These are phyloP conservation scores for Tipula lateralis DNA, from an alignment of 2,888 invertebrate species.

Conservation along the genomic window DNA sequence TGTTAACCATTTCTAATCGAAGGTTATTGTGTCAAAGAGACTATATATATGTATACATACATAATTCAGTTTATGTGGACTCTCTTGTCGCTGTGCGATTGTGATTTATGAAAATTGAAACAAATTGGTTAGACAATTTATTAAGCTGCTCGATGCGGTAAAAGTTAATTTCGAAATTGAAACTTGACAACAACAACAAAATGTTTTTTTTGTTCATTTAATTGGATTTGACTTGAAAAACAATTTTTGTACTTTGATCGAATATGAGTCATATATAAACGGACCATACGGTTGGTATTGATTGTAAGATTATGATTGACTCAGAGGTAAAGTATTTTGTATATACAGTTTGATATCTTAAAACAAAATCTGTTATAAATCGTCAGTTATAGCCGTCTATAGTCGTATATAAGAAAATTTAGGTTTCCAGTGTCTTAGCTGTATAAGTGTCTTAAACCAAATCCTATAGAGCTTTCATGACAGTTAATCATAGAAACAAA, in stretches of 20 bases:
- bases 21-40: conserved; percentile 11
- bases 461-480: too few relatives aligned
- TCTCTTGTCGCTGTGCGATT: not conserved
- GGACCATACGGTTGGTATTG: not conserved
- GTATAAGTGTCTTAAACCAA: too few relatives aligned
- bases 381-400: too few relatives aligned
- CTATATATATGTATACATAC: not conserved
- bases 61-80: not conserved
- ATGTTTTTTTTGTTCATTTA: not conserved
- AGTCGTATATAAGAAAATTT: too few relatives aligned
- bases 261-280: not conserved
- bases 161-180: not conserved
- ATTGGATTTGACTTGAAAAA: not conserved
- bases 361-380: too few relatives aligned
- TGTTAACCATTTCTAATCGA: conserved; percentile 1
- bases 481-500: too few relatives aligned
- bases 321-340: too few relatives aligned
- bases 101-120: not conserved
- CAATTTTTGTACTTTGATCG: not conserved
- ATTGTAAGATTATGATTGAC: too few relatives aligned
- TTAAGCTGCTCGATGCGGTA: not conserved
- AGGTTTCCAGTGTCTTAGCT: too few relatives aligned
- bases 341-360: too few relatives aligned
- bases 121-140: not conserved
- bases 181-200: not conserved